Percentiles rank a stretch among this genome's conserved stretches.
These are phyloP conservation scores for Phoxinus dragarum DNA, from an alignment of 2,797 vertebrate species.

Conservation along the genomic window DNA sequence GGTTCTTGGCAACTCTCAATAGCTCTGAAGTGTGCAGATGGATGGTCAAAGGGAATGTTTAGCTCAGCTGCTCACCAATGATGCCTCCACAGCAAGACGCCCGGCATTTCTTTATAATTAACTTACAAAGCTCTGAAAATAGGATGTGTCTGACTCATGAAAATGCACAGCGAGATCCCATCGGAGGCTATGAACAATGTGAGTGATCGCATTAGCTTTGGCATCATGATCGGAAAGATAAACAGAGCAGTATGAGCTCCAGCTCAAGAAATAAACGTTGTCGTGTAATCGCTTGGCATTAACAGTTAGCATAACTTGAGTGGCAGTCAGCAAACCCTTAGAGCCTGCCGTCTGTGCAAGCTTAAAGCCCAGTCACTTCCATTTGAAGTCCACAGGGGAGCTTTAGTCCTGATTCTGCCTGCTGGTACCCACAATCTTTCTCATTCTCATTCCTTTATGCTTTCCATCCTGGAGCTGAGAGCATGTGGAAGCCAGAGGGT, in stretches of 20 bases:
- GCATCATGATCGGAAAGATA: conserved; percentile 6
- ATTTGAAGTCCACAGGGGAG: conserved; percentile 34
- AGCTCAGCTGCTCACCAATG: conserved; percentile 45
- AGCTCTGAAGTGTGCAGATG: conserved; percentile 35
- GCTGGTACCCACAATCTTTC: conserved; percentile 25
- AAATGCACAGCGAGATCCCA: conserved; percentile 15
- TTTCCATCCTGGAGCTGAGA: conserved; percentile 24
- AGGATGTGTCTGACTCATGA: conserved; percentile 27
- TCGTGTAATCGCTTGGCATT: conserved; percentile 21
- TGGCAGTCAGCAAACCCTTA: conserved; percentile 34
- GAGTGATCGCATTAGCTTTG: conserved; percentile 32
- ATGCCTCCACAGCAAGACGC: conserved; percentile 25
- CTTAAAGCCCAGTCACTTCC: conserved; percentile 10
- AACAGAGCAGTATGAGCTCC: conserved; percentile 31
- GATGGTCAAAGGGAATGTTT: conserved; percentile 41
- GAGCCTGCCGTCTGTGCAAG: conserved; percentile 16
- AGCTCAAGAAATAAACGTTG: conserved; percentile 15
- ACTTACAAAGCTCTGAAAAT: conserved; percentile 33
- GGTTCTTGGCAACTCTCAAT: conserved; percentile 26
- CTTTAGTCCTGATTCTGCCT: conserved; percentile 27
- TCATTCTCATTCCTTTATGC: conserved; percentile 32
- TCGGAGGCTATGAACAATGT: conserved; percentile 17
- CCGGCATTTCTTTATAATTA: conserved; percentile 36
- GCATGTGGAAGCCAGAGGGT: conserved; percentile 18
- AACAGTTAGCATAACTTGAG: conserved; percentile 11